Evolutionary conservation across 2,113 vertebrate genomes (phyloP), one percentile per base, ranked within the genome.

Genomic region (Charadrius vociferus): DNA sequence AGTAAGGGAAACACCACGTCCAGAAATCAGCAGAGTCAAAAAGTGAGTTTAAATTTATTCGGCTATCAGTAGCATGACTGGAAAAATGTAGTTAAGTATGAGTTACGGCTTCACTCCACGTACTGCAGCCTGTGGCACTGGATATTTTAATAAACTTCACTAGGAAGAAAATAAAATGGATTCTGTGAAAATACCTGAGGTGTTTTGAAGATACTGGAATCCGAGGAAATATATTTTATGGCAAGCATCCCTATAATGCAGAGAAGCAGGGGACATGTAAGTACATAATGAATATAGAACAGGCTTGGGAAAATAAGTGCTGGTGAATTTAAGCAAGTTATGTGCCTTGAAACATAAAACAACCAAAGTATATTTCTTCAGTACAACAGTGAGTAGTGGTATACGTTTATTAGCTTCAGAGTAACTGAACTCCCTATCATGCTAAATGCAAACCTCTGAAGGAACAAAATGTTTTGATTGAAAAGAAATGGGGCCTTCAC

Each of bases 141-240:
- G 83, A 74, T 94, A 91, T 91, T 94, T 95, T 93, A 96, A 97
- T 95, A 96, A 92, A 95, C 91, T 97, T 92, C 83, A 49, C 73
- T 87, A 91, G 86, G 66, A 91, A 92, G 91, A 95, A 95, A 91
- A 95, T 95, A 93, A 97, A 97, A 94, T 89, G 8, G 75, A 55
- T 95, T 90, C 77, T 85, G 72, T 77, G 70, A 93, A 95, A 95
- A 96, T 79, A 95, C 73, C 68, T 81, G 68, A 95, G 88, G 90
- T 94, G 81, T 95, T 94, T 82, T 85, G 86, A 93, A 97, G 96
- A 94, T 89, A 92, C 68, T 62, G 30, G 62, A 84, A 89, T 89
- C 61, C 49, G 90, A 95, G 71, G 65, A 95, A 93, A 95, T 82
- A 61, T 72, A 67, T 88, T 89, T 94, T 72, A 92, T 87, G 73